Percentiles rank a stretch among this genome's conserved stretches.
Conservation (phyloP, 2,888 invertebrate species). For the Oxytorus armatus region DNA sequence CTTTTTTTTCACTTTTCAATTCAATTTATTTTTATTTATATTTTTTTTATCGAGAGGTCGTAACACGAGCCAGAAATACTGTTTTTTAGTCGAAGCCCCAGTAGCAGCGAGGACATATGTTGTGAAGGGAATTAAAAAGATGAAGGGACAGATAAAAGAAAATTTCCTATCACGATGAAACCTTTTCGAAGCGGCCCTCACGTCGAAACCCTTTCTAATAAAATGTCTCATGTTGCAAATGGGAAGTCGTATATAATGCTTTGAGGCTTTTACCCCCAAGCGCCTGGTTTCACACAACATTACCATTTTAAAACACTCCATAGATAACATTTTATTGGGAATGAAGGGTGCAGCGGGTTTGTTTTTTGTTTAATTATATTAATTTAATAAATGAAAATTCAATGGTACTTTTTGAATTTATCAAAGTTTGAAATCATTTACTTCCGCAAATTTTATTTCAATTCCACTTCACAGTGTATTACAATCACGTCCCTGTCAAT, state of each 20-base stretch:
- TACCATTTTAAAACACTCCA: too few species aligned
- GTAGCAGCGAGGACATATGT: neutral
- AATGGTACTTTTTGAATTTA: neutral
- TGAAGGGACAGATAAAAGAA: conserved; percentile 13
- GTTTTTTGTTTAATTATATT: too few species aligned
- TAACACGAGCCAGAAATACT: conserved; percentile 8
- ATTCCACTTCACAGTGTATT: neutral
- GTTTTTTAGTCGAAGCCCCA: conserved; percentile 7
- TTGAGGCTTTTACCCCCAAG: too few species aligned
- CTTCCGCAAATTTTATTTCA: neutral
- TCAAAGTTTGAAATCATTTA: neutral
- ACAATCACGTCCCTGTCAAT: neutral
- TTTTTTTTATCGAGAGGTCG: conserved; percentile 7
- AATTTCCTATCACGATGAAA: conserved; percentile 2
- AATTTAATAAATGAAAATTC: too few species aligned
- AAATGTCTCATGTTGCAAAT: conserved; percentile 11
- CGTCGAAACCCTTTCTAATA: neutral
- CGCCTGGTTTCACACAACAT: too few species aligned
- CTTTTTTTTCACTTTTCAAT: conserved; percentile 39
- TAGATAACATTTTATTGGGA: too few species aligned
- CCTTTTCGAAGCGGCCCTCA: neutral
- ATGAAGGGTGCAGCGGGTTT: too few species aligned
- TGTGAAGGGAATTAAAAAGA: conserved; percentile 9
- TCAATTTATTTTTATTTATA: conserved; percentile 52
- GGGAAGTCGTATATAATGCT: neutral